Conservation (phyloP, 2,113 vertebrate genomes). For the Ictidomys tridecemlineatus region DNA sequence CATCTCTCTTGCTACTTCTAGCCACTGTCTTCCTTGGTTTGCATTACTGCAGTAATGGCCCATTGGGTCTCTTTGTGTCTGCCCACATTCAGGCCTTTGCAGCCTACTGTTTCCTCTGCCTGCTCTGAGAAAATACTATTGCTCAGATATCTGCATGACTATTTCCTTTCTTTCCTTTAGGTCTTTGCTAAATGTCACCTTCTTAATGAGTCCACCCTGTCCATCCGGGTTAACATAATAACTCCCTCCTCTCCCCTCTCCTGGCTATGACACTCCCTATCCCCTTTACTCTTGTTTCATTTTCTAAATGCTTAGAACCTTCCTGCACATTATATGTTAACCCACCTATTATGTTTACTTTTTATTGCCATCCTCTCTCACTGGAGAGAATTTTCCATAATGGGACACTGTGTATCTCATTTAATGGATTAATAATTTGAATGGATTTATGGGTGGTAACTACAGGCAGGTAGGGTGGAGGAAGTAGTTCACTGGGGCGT, state of each 20-base stretch:
- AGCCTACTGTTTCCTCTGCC: neutral
- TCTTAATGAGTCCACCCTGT: neutral
- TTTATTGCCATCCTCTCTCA: neutral
- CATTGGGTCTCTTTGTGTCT: neutral
- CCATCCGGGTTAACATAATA: neutral
- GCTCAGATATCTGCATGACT: neutral
- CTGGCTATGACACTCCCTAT: neutral
- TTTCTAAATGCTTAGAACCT: neutral
- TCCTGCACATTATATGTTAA: neutral
- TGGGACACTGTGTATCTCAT: too few species aligned
- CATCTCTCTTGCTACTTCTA: neutral
- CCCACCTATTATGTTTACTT: neutral
- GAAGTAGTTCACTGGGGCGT: too few species aligned
- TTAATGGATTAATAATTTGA: too few species aligned
- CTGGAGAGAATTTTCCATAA: neutral
- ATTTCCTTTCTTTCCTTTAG: neutral
- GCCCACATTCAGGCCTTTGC: neutral
- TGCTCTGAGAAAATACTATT: neutral
- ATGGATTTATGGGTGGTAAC: too few species aligned
- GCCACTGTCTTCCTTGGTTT: neutral
- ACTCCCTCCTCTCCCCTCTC: neutral
- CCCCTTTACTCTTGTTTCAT: neutral
- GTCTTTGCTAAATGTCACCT: constrained; percentile 6
- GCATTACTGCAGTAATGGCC: neutral
- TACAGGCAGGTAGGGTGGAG: too few species aligned